A percentile compares a stretch with the other conserved stretches of the same genome.
Evolutionary conservation across 2,113 vertebrate species (phyloP).

Genomic region (Gallinago jamesoni): DNA sequence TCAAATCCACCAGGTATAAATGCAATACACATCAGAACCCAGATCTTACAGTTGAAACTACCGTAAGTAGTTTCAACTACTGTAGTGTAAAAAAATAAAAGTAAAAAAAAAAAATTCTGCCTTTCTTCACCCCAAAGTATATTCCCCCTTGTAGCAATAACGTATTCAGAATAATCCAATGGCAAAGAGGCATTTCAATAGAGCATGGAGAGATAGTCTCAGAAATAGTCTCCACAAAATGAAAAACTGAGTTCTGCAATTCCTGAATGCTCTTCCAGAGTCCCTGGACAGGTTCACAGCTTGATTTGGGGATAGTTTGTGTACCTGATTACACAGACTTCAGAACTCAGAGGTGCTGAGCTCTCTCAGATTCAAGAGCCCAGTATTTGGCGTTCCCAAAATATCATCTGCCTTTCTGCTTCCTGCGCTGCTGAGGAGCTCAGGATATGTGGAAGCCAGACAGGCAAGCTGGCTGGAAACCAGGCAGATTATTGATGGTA

Average conservation of each 20-base stretch:
- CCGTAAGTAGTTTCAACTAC: no score
- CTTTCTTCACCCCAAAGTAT: not conserved
- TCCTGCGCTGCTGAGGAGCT: not conserved
- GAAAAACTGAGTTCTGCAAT: not conserved
- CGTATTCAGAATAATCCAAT: not conserved
- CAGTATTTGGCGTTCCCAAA: conserved; percentile 9
- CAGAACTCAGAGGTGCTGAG: not conserved
- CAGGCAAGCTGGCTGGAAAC: conserved; percentile 11
- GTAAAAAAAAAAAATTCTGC: not conserved
- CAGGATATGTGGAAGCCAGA: not conserved
- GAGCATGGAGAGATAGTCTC: not conserved
- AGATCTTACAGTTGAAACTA: not conserved
- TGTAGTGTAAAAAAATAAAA: not conserved
- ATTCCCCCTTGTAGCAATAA: not conserved
- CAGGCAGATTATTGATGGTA: conserved; percentile 14
- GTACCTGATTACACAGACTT: not conserved
- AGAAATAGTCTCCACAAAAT: not conserved
- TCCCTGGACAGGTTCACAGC: not conserved
- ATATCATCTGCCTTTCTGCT: conserved; percentile 2
- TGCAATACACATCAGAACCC: not conserved
- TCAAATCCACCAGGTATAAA: not conserved
- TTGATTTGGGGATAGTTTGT: not conserved
- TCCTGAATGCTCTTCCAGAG: not conserved
- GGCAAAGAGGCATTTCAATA: not conserved
- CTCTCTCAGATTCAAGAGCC: not conserved